Evolutionary conservation across 2,797 vertebrate species (phyloP), one percentile per base, ranked within the genome.

Genomic region (Limosa lapponica): DNA sequence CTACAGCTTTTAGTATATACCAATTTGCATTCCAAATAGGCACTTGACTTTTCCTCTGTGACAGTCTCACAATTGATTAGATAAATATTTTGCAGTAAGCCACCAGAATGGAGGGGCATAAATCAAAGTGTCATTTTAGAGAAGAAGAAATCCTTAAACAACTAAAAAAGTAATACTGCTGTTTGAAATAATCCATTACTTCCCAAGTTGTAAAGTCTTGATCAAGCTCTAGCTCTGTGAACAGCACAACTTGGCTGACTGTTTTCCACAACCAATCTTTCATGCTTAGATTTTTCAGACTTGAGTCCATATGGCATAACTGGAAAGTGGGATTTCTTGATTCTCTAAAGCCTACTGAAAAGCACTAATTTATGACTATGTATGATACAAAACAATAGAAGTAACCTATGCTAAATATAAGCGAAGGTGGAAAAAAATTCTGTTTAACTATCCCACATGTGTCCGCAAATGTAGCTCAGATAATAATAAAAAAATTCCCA

Each of bases 41-140:
- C 79, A 78, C 69, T 97, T 95, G 95, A 93, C 88, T 96, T 95
- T 95, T 94, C 73, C 59, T 95, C 86, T 84, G 66, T 95, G 93
- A 83, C 80, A 89, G 70, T 70, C 78, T 62, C 80, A 79, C 82
- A 94, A 92, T 58, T 87, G 86, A 84, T 90, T 86, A 86, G 82
- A 91, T 65, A 95, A 96, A 95, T 96, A 96, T 91, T 94, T 96
- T 91, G 82, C 79, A 90, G 65, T 81, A 85, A 95, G 24, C 37
- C 87, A 64, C 34, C 16, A 65, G 74, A 94, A 90, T 36, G 32
- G 13, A 72, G 51, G 55, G 73, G 14, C 46, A 95, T 94, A 90
- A 92, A 96, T 95, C 88, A 93, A 82, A 69, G 48, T 79, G 62
- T 70, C 82, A 87, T 87, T 93, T 93, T 65, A 64, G 62, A 72